Conservation (phyloP, 2,888 invertebrate species). For the Drosophila helvetica region DNA sequence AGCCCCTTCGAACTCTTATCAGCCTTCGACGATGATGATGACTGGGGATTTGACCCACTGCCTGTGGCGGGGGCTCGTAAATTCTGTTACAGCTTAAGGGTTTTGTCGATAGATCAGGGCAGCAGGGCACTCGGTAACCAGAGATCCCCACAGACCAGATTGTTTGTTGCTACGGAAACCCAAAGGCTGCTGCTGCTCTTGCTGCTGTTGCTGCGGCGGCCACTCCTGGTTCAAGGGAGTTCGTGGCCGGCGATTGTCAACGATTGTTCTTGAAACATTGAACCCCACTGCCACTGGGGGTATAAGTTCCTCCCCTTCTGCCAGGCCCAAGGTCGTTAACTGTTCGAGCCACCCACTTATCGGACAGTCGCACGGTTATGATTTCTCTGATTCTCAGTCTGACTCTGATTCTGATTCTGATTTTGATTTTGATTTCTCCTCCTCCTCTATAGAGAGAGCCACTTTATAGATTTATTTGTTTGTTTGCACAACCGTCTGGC, state of each 20-base stretch:
- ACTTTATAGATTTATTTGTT: conserved; percentile 56
- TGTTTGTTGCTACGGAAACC: background rate
- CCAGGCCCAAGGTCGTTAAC: conserved; percentile 12
- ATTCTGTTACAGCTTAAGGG: conserved; percentile 14
- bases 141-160: background rate
- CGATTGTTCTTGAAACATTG: conserved; percentile 50
- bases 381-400: background rate
- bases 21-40: conserved; percentile 11
- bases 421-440: conserved; percentile 26
- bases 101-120: background rate
- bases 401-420: conserved; percentile 22
- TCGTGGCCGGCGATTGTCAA: conserved; percentile 19
- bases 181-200: background rate
- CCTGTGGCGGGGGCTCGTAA: conserved; percentile 17
- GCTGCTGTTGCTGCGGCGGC: background rate
- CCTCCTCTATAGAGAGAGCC: conserved; percentile 14
- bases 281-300: conserved; percentile 16
- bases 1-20: conserved; percentile 18
- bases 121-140: conserved; percentile 9
- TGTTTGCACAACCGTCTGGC: conserved; percentile 46
- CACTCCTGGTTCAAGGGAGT: conserved; percentile 56
- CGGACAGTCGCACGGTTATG: conserved; percentile 28
- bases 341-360: conserved; percentile 28
- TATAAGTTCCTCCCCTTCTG: background rate
- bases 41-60: conserved; percentile 36